Evolutionary conservation across 2,797 vertebrate genomes (phyloP).

Genomic region (Tapera naevia): DNA sequence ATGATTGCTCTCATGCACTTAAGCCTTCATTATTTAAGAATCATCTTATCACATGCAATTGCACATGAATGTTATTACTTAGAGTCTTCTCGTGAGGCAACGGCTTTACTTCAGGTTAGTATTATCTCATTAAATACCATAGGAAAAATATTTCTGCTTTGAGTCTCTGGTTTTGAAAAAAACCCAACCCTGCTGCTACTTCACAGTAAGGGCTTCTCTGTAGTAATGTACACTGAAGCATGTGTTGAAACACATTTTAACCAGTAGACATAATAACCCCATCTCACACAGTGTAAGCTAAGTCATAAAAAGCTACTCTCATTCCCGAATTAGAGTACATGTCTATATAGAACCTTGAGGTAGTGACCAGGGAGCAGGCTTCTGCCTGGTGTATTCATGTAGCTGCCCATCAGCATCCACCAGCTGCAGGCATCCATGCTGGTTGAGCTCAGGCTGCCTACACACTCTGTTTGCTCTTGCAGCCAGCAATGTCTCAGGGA

Average conservation of each 20-base stretch:
- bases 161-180: not conserved
- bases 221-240: not conserved
- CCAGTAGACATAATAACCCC: not conserved
- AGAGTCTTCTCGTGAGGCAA: not conserved
- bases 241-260: not conserved
- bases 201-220: not conserved
- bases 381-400: not conserved
- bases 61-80: not conserved
- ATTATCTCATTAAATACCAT: not conserved
- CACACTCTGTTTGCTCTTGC: not conserved
- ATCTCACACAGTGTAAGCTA: not conserved
- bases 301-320: not conserved
- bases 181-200: not conserved
- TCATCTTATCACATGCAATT: not conserved
- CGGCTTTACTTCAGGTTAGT: not conserved
- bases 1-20: not conserved
- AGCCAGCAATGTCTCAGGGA: not conserved
- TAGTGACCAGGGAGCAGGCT: not conserved
- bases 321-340: not conserved
- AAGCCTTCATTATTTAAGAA: not conserved
- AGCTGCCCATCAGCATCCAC: not conserved
- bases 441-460: not conserved
- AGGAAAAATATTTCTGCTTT: not conserved
- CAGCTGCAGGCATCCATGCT: fast-evolving
- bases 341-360: not conserved